phyloP scores from a whole-genome alignment of 2,113 vertebrate genomes.

The Parus major region DNA sequence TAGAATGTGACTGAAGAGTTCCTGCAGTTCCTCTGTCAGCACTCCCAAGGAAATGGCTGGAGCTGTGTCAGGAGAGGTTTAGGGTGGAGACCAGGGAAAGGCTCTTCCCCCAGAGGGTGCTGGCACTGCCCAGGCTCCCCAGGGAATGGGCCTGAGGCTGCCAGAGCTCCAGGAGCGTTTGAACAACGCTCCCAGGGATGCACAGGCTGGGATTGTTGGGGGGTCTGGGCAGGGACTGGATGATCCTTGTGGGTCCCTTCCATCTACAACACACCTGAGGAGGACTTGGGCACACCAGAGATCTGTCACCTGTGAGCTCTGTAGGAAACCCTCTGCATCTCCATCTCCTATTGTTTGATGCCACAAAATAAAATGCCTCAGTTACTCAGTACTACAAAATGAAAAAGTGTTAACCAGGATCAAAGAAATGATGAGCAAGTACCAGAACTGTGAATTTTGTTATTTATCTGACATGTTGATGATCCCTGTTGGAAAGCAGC shows the following conservation, averaged over 20 bases:
- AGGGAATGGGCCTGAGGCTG: not conserved
- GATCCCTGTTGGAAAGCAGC: not conserved
- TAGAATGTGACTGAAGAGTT: not conserved
- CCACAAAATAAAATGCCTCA: not conserved
- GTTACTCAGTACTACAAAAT: not conserved
- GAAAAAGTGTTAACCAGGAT: not conserved
- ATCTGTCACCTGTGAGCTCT: not conserved
- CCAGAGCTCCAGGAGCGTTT: not conserved
- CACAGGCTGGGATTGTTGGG: not conserved
- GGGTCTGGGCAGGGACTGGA: not conserved
- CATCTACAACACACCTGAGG: not conserved
- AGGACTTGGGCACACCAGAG: not conserved
- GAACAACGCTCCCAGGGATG: accelerated
- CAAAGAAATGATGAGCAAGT: not conserved
- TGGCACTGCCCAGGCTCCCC: not conserved
- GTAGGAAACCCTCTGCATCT: not conserved
- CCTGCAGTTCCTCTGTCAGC: not conserved
- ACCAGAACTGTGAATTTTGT: not conserved
- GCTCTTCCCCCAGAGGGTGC: not conserved
- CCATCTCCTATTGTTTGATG: not conserved
- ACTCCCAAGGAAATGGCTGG: not conserved
- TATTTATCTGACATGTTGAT: not conserved
- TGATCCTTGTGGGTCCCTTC: not conserved
- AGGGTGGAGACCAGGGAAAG: accelerated
- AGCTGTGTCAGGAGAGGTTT: accelerated